phyloP scores from a whole-genome alignment of 2,888 invertebrate genomes.

The Lordiphosa andalusiaca region DNA sequence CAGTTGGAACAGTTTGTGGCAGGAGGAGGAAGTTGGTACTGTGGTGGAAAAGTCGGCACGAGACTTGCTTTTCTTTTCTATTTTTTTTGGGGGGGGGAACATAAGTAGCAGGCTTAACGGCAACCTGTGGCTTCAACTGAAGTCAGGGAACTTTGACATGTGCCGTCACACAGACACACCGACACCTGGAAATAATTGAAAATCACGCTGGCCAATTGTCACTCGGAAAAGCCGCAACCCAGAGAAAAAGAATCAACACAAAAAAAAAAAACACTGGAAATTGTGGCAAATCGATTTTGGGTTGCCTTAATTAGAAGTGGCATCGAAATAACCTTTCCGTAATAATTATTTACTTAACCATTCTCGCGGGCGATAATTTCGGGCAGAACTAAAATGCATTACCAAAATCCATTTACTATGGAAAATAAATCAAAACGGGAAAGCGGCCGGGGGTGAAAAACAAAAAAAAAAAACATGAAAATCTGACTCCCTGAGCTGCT shows the following conservation, averaged over 20 bases:
- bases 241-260: constrained; percentile 64
- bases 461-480: constrained; percentile 40
- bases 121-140: constrained; percentile 47
- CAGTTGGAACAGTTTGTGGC: constrained; percentile 34
- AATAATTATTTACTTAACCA: constrained; percentile 65
- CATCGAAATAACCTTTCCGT: constrained; percentile 38
- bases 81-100: no score
- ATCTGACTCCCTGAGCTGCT: constrained; percentile 34
- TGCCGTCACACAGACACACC: constrained; percentile 49
- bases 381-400: constrained; percentile 73
- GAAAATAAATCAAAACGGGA: constrained; percentile 70
- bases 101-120: constrained; percentile 51
- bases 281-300: constrained; percentile 69
- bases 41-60: constrained; percentile 58
- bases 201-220: constrained; percentile 70
- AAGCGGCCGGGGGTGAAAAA: constrained; percentile 45
- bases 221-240: constrained; percentile 34
- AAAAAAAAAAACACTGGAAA: constrained; percentile 65
- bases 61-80: constrained; percentile 23
- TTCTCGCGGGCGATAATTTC: constrained; percentile 63
- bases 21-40: constrained; percentile 5
- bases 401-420: constrained; percentile 69
- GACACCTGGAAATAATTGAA: constrained; percentile 56
- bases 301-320: constrained; percentile 56
- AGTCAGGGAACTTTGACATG: constrained; percentile 52